phyloP scores from a whole-genome alignment of 2,113 vertebrate genomes.

The Poicephalus gulielmi region DNA sequence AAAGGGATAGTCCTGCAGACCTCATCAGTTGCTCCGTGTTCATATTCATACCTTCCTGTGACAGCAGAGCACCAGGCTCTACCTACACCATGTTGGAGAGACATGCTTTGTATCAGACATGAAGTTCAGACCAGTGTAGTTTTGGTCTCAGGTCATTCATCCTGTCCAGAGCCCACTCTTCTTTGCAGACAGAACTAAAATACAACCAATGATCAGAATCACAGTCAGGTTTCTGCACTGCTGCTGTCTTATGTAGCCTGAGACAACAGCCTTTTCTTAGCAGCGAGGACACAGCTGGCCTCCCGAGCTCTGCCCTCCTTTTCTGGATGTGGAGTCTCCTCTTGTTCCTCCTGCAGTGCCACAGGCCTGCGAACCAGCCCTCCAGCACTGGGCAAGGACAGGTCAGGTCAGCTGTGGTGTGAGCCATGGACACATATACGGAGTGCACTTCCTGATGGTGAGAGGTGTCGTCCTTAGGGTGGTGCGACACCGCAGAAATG shows the following conservation, averaged over 20 bases:
- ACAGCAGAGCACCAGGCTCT: neutral
- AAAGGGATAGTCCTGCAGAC: neutral
- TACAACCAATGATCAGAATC: fast-evolving
- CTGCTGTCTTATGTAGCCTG: neutral
- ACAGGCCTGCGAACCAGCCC: neutral
- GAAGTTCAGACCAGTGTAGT: neutral
- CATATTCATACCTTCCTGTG: neutral
- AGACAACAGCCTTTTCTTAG: neutral
- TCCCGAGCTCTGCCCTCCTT: neutral
- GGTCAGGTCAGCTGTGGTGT: neutral
- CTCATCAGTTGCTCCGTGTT: neutral
- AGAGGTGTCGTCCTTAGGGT: neutral
- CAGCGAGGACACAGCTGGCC: neutral
- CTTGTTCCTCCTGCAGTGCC: neutral
- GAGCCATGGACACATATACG: neutral
- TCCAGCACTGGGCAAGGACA: neutral
- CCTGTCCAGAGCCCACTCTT: fast-evolving
- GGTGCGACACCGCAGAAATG: neutral
- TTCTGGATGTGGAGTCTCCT: neutral
- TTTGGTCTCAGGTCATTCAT: neutral
- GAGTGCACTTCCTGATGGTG: neutral
- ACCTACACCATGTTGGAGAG: neutral
- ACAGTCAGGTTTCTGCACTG: neutral
- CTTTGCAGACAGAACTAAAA: neutral
- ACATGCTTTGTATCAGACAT: neutral